Conservation (phyloP, 2,888 invertebrate genomes). For the Sacculina carcini region DNA sequence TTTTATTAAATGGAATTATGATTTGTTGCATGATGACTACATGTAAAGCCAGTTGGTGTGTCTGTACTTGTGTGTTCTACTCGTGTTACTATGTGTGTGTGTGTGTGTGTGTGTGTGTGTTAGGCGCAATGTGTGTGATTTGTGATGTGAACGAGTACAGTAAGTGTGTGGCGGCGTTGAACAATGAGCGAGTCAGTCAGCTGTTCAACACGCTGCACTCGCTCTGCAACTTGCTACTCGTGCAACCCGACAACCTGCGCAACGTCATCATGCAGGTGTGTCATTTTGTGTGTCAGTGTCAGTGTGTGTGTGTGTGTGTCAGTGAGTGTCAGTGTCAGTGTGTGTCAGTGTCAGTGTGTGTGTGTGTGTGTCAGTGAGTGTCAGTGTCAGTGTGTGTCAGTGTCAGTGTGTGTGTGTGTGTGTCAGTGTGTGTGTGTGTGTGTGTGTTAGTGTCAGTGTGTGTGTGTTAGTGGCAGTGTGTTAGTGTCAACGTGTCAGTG, state of each 20-base stretch:
- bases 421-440: neutral
- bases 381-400: neutral
- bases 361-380: neutral
- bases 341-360: neutral
- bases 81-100: too few species aligned
- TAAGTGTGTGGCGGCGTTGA: slow-evolving; percentile 51
- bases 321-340: too few species aligned
- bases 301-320: neutral
- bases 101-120: neutral
- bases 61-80: slow-evolving; percentile 11
- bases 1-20: too few species aligned
- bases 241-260: slow-evolving; percentile 82
- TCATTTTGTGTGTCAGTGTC: neutral
- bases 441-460: neutral
- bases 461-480: neutral
- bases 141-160: slow-evolving; percentile 96
- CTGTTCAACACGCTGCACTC: slow-evolving; percentile 90
- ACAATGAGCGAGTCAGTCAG: slow-evolving; percentile 47
- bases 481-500: too few species aligned
- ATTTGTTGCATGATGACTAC: too few species aligned
- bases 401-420: neutral
- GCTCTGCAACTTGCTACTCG: slow-evolving; percentile 75
- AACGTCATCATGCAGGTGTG: slow-evolving; percentile 69
- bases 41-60: too few species aligned
- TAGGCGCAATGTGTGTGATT: slow-evolving; percentile 87